Conservation (phyloP, 2,888 invertebrate genomes). For the Dendrolimus houi region DNA sequence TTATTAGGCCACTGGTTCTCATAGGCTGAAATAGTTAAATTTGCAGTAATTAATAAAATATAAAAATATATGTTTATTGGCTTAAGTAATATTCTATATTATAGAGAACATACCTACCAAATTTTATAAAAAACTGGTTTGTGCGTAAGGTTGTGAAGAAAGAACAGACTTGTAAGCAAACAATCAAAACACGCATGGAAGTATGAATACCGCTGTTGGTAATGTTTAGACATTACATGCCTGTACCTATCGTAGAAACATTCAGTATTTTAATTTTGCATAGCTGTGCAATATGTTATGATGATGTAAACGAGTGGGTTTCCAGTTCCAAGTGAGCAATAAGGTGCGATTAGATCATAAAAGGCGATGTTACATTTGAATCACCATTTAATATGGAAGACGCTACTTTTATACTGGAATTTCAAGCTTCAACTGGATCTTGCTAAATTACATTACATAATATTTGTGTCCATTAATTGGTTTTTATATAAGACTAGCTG, state of each 20-base stretch:
- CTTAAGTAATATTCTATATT: no score
- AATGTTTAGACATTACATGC: neutral
- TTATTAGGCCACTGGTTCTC: no score
- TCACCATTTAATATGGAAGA: neutral
- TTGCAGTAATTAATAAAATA: no score
- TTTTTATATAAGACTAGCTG: no score
- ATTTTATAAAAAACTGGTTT: neutral
- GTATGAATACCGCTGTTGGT: no score
- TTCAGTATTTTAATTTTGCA: neutral
- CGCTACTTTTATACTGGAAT: neutral
- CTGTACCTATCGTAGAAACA: neutral
- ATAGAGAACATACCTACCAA: neutral
- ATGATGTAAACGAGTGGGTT: neutral
- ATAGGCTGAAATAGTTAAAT: no score
- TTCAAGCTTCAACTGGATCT: no score
- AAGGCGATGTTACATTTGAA: neutral
- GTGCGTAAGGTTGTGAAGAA: neutral
- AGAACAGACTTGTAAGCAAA: no score
- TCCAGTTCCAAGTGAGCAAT: neutral
- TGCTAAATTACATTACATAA: no score
- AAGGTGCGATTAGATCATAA: neutral
- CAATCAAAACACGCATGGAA: no score
- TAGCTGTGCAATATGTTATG: neutral
- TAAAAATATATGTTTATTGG: no score
- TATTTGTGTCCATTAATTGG: no score